These are phyloP conservation scores for Ariopsis seemanni DNA, from an alignment of 2,113 vertebrate species.

Conservation along the genomic window DNA sequence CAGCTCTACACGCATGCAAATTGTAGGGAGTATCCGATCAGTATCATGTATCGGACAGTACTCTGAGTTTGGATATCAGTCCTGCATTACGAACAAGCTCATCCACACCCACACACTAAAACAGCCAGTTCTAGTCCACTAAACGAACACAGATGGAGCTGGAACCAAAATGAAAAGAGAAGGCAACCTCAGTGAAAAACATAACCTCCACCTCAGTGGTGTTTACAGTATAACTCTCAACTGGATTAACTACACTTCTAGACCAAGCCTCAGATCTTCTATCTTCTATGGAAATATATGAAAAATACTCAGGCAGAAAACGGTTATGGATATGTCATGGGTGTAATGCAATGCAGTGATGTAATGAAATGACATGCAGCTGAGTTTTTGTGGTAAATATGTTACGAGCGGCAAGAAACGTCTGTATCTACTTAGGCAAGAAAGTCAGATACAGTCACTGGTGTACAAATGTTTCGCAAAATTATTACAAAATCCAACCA, in stretches of 20 bases:
- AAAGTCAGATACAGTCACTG: not conserved
- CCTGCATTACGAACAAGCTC: not conserved
- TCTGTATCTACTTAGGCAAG: not conserved
- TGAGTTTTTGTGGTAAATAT: not conserved
- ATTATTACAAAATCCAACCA: no score
- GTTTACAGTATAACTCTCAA: not conserved
- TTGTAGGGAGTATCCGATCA: not conserved
- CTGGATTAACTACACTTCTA: not conserved
- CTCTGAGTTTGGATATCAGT: not conserved
- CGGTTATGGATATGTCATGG: not conserved
- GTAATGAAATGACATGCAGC: constrained; percentile 7
- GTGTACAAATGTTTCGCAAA: not conserved
- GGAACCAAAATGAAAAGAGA: not conserved
- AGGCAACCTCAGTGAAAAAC: not conserved
- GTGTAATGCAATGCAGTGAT: constrained; percentile 16
- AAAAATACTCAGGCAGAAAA: not conserved
- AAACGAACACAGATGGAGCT: constrained; percentile 16
- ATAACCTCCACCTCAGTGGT: not conserved
- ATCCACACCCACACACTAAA: not conserved
- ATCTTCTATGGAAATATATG: not conserved
- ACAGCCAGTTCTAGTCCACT: not conserved
- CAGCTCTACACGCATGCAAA: not conserved
- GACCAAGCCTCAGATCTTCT: not conserved
- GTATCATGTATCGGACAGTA: not conserved
- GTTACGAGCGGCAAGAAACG: not conserved